Evolutionary conservation across 1,140 invertebrate species (phyloP).

Genomic region (Drosophila equinoxialis): DNA sequence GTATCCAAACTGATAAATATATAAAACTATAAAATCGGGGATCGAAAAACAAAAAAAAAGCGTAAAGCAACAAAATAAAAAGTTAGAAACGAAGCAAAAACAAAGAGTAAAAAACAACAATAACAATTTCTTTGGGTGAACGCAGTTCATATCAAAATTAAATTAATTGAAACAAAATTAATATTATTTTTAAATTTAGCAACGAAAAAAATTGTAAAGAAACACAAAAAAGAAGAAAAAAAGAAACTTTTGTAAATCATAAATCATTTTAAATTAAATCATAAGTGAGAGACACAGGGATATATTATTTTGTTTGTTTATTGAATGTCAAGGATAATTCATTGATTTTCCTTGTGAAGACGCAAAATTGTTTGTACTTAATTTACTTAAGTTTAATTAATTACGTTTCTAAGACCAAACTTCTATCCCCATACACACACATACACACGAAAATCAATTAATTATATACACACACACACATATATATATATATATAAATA

Average conservation of each 20-base stretch:
- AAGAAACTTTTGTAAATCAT: not conserved
- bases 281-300: constrained; percentile 14
- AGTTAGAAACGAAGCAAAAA: constrained; percentile 24
- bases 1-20: constrained; percentile 27
- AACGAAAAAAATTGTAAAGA: constrained; percentile 46
- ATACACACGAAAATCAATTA: constrained; percentile 8
- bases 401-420: constrained; percentile 3
- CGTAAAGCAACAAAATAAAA: not conserved
- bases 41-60: constrained; percentile 1
- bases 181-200: constrained; percentile 23
- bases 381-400: constrained; percentile 52
- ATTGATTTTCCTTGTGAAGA: constrained; percentile 51
- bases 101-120: not conserved
- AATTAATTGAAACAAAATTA: not conserved
- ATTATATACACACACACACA: not conserved
- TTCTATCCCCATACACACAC: not conserved
- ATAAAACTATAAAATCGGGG: constrained; percentile 22
- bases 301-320: constrained; percentile 2
- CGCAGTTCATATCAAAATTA: constrained; percentile 50
- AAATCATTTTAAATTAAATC: constrained; percentile 26
- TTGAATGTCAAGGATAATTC: constrained; percentile 29
- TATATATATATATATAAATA: not conserved
- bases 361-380: constrained; percentile 62
- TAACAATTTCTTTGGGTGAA: constrained; percentile 32
- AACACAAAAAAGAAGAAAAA: constrained; percentile 1